A percentile compares a stretch with the other conserved stretches of the same genome.
Evolutionary conservation across 2,888 invertebrate species (phyloP).

Genomic region (Ophioninae sp.): DNA sequence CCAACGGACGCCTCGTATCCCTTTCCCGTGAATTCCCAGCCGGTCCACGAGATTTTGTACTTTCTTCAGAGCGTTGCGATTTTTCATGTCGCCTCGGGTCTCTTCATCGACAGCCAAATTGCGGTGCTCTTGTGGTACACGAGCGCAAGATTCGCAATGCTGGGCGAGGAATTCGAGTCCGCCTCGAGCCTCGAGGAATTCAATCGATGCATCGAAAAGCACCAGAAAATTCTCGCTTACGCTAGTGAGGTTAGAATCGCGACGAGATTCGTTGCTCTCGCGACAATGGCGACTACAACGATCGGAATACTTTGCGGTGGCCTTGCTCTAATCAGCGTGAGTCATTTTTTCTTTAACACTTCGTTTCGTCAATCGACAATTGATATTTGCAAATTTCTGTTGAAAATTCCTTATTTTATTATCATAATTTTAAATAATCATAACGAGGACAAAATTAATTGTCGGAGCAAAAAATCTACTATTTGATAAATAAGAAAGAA

Average conservation of each 20-base stretch:
- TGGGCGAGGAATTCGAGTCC: constrained; percentile 63
- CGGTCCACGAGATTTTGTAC: constrained; percentile 65
- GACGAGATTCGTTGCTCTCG: constrained; percentile 67
- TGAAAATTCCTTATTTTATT: background rate
- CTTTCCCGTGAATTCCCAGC: constrained; percentile 65
- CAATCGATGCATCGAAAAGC: constrained; percentile 64
- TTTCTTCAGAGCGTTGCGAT: constrained; percentile 66
- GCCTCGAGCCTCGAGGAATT: constrained; percentile 57
- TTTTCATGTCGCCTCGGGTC: constrained; percentile 65
- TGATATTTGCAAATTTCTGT: background rate
- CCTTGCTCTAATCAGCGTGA: constrained; percentile 60
- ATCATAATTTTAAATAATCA: too few relatives aligned
- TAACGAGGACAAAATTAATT: too few relatives aligned
- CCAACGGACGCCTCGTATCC: constrained; percentile 73
- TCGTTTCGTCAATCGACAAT: background rate
- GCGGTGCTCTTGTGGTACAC: constrained; percentile 71
- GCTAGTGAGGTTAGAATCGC: constrained; percentile 63
- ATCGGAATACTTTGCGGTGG: constrained; percentile 62
- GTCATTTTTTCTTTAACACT: constrained; percentile 18
- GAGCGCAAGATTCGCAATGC: constrained; percentile 69
- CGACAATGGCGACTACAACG: constrained; percentile 70
- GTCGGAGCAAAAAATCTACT: too few relatives aligned
- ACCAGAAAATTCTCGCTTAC: constrained; percentile 64
- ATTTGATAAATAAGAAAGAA: too few relatives aligned
- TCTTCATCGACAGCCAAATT: constrained; percentile 67